Percentiles rank a stretch among this genome's conserved stretches.
These are phyloP conservation scores for Hirtodrosophila cameraria DNA, from an alignment of 2,888 invertebrate species.

Conservation along the genomic window DNA sequence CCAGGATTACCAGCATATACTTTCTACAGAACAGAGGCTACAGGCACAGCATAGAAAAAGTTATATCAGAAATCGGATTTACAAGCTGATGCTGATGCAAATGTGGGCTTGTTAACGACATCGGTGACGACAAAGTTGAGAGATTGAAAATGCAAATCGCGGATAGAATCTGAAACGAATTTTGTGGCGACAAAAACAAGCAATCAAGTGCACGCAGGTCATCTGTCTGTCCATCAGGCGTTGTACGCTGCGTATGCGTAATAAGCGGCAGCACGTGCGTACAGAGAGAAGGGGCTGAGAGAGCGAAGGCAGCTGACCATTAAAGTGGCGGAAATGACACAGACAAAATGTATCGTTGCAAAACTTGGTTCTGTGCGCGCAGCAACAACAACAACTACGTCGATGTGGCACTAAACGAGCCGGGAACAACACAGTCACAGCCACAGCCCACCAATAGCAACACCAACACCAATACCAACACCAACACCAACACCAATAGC, in stretches of 20 bases:
- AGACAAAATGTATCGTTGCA: conserved; percentile 83
- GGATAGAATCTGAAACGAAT: conserved; percentile 37
- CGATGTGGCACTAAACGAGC: conserved; percentile 73
- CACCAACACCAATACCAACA: conserved; percentile 18
- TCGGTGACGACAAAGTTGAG: conserved; percentile 47
- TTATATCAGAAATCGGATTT: conserved; percentile 23
- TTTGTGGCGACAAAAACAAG: conserved; percentile 47
- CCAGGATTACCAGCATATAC: no score
- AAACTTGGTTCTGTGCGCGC: conserved; percentile 84
- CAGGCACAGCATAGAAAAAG: conserved; percentile 2
- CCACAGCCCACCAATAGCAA: no score
- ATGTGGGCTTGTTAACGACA: conserved; percentile 38
- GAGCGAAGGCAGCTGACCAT: conserved; percentile 38
- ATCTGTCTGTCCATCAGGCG: neutral
- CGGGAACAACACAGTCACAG: conserved; percentile 37
- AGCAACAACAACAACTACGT: conserved; percentile 83
- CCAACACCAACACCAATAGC: conserved; percentile 21
- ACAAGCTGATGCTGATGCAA: conserved; percentile 26
- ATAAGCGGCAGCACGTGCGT: conserved; percentile 31
- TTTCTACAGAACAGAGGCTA: no score
- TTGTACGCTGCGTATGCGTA: conserved; percentile 56
- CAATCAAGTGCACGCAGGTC: conserved; percentile 51
- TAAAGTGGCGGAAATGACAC: conserved; percentile 75
- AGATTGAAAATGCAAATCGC: conserved; percentile 76
- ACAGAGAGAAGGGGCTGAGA: neutral